Evolutionary conservation across 1,140 invertebrate species (phyloP), one percentile per base, ranked within the genome.

Genomic region (Sesamia nonagrioides): DNA sequence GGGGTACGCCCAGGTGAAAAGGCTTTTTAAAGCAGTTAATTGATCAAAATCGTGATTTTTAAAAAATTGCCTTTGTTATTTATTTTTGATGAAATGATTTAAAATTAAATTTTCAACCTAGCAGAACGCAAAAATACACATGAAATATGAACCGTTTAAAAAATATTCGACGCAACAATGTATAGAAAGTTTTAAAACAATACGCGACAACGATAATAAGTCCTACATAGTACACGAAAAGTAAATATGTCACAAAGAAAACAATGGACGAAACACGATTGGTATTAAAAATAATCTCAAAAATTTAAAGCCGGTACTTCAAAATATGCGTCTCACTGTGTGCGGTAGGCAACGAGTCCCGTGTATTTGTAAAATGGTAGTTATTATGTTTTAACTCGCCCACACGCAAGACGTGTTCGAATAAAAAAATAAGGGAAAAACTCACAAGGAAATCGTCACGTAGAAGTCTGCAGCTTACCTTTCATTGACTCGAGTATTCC

Each of bases 161-260:
- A 61, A 17, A 35, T 61, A 27, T 66, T 17, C 18, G 50, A 37
- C 6, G 37, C 33, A 80, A 84, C 84, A 84, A 82, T 82, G 78
- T 73, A 37, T 40, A 66, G 37, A 77, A 69, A 73, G 54, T 77
- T 74, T 85, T 85, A 86, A 86, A 89, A 90, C 83, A 89, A 89
- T 87, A 86, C 54, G 73, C 61, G 56, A 71, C 78, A 91, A 89
- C 68, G 75, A 86, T 83, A 89, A 89, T 88, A 90, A 88, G 81
- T 78, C 72, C 79, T 79, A 79, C 42, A 40, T 27, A 0, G n/a
- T 72, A 78, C 78, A 86, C 86, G 84, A 88, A 88, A 92, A 90
- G 82, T 87, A 85, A 86, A 86, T 89, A 87, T 87, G 88, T 91
- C 87, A 82, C 79, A 89, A 92, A 88, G 87, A 89, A 94, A 94